Percentiles rank a stretch among this genome's conserved stretches.
Evolutionary conservation across 2,797 vertebrate genomes (phyloP).

Genomic region (Molossus alvarezi): DNA sequence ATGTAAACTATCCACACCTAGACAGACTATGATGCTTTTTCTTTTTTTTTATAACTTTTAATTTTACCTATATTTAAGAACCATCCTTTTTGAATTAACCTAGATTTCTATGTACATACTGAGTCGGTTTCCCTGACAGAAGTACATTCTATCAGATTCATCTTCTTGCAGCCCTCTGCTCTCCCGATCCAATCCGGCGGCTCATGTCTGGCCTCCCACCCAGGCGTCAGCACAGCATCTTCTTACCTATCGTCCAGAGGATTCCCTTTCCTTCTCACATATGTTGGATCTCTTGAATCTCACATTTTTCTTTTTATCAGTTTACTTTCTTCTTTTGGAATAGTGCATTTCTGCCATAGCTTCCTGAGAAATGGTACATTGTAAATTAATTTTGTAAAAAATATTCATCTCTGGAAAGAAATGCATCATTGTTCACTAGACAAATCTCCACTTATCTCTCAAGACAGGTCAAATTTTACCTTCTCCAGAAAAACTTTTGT

Average conservation of each 20-base stretch:
- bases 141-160: not conserved
- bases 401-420: not conserved
- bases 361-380: not conserved
- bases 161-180: not conserved
- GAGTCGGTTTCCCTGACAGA: not conserved
- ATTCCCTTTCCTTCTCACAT: not conserved
- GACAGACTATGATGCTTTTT: not conserved
- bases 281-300: not conserved
- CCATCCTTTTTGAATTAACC: not conserved
- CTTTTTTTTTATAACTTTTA: not conserved
- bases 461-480: not conserved
- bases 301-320: not conserved
- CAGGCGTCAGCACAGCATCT: too few species aligned
- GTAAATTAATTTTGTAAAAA: not conserved
- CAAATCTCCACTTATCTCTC: not conserved
- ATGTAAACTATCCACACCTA: not conserved
- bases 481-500: conserved; percentile 13
- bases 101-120: not conserved
- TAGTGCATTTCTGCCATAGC: not conserved
- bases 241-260: not conserved
- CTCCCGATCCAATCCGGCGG: not conserved
- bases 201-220: not conserved
- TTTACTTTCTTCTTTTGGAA: not conserved
- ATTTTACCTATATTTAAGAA: not conserved
- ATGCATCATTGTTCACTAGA: not conserved